phyloP scores from a whole-genome alignment of 2,888 invertebrate genomes.

The Aleiodes alternator region DNA sequence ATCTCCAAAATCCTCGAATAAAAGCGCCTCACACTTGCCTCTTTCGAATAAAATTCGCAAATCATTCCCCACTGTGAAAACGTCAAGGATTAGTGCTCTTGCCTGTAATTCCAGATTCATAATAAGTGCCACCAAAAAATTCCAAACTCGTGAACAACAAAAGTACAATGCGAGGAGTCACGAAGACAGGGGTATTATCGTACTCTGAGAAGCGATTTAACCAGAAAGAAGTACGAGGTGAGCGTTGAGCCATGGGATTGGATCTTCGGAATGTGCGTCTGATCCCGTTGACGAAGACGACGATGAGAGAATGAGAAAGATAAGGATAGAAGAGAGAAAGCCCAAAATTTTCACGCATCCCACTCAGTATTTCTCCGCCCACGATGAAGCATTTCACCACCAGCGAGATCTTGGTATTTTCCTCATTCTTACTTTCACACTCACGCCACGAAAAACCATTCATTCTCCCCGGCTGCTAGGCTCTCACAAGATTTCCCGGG shows the following conservation, averaged over 20 bases:
- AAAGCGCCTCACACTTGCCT: no score
- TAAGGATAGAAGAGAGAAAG: background rate
- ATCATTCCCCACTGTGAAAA: conserved; percentile 38
- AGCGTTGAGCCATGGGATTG: conserved; percentile 58
- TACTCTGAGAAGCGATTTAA: conserved; percentile 51
- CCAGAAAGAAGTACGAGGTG: conserved; percentile 45
- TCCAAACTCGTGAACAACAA: conserved; percentile 24
- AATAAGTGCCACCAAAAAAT: conserved; percentile 22
- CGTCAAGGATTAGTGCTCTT: conserved; percentile 46
- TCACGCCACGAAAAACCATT: conserved; percentile 15
- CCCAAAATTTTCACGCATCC: conserved; percentile 36
- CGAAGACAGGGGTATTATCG: conserved; percentile 53
- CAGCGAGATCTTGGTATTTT: conserved; percentile 26
- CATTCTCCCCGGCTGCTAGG: conserved; percentile 36
- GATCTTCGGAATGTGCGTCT: conserved; percentile 63
- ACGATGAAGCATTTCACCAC: conserved; percentile 32
- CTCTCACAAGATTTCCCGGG: conserved; percentile 67
- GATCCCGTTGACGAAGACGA: conserved; percentile 52
- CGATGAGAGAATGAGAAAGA: conserved; percentile 1
- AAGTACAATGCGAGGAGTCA: conserved; percentile 29
- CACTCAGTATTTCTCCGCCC: conserved; percentile 38
- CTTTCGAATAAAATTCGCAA: no score
- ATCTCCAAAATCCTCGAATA: no score
- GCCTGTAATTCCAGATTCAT: conserved; percentile 39
- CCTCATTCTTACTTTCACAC: conserved; percentile 15